Base-by-base conservation (phyloP, 2,888 invertebrate species). In the Automeris io region DNA sequence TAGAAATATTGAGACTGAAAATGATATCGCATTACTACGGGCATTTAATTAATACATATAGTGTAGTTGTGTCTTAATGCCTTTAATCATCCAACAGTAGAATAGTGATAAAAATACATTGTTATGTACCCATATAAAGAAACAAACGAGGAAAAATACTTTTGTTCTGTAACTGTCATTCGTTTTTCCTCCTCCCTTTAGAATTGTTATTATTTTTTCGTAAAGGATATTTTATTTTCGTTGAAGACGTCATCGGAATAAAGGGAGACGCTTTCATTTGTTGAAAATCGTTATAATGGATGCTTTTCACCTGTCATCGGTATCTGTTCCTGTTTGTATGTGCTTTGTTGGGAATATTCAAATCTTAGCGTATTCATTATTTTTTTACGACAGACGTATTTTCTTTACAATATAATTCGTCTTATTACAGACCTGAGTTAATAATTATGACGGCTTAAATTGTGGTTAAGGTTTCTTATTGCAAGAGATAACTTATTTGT, bases 221-320 rank as follows among this genome's bases (percentile, higher is more conserved):
- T 57, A 60, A 65, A 62, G 44, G 57, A 59, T 62, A 61, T 69
- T 57, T 61, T 60, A 53, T 56, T 52, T 57, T 49, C 37, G 48
- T 42, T 46, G 39, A 54, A 56, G 52, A 51, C 43, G 44, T 40
- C 49, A 48, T 52, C 45, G 47, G 58, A 66, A 64, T 65, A 66
- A 66, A 61, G 57, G 55, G 50, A 55, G 53, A 39, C 40, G 46
- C 54, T 62, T 65, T 68, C 58, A 61, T 66, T 64, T 65, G 55
- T 55, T 44, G 53, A 51, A 54, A 61, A 67, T 65, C 52, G 53
- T 54, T 62, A 70, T 68, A 71, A 75, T 66, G 57, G 65, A 61
- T 57, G 61, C 60, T 66, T 68, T 68, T 64, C 65, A 69, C 66
- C 70, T 72, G 69, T 71, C 73, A 66, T 61, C 61, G 54, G 53